Conservation (phyloP, 2,797 vertebrate species). For the Dipus sagitta region DNA sequence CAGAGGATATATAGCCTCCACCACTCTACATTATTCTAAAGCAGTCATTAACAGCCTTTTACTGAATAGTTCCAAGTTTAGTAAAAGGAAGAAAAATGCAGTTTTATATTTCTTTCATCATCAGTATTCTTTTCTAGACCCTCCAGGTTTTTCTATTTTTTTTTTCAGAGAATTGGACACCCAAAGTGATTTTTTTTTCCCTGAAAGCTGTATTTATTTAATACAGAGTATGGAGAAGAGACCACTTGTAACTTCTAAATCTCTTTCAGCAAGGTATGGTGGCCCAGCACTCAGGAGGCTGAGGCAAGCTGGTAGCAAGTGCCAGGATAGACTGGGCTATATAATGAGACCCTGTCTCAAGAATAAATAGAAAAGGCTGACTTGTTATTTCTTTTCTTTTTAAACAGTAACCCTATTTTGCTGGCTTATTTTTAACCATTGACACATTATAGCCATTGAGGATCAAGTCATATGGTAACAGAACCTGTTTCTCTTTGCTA, state of each 20-base stretch:
- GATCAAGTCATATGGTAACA: conserved; percentile 52
- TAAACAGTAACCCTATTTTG: conserved; percentile 3
- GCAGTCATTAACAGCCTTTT: neutral
- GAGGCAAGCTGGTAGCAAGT: neutral
- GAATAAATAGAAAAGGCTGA: neutral
- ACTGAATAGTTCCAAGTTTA: neutral
- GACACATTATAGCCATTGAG: neutral
- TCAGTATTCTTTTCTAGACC: neutral
- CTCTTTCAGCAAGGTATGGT: neutral
- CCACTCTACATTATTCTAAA: neutral
- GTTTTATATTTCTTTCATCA: neutral
- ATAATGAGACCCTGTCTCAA: neutral
- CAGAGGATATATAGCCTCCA: neutral
- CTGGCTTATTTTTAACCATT: neutral
- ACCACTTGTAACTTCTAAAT: neutral
- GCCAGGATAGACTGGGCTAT: neutral
- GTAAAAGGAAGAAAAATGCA: neutral
- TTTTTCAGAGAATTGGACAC: neutral
- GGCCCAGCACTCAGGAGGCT: neutral
- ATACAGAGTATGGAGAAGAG: neutral
- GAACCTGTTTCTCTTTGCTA: conserved; percentile 37
- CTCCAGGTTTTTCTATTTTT: neutral
- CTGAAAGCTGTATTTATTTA: neutral
- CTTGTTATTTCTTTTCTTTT: neutral
- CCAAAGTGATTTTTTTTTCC: neutral